Base-by-base conservation (phyloP, 2,113 vertebrate species). In the Pangasianodon hypophthalmus region DNA sequence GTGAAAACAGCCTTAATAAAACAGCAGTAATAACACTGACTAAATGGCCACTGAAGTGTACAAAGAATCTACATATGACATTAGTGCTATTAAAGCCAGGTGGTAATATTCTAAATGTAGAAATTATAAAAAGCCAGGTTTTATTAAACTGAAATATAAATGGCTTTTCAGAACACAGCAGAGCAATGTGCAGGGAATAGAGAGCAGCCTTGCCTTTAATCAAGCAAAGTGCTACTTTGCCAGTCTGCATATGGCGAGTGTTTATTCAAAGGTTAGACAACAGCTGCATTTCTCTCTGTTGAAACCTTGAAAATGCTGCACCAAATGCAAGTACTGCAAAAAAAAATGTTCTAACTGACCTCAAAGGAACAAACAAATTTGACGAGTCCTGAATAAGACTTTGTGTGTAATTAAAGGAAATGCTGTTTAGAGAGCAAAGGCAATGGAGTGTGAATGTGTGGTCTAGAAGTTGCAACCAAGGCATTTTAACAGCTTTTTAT, bases 271-370 rank as follows among this genome's bases (percentile, higher is more conserved):
- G 56, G 67, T 80, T 62, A 87, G 60, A 56, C 48, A 75, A 80
- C 52, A 26, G 21, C 83, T 80, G 26, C 64, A 44, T 83, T 69
- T 60, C 32, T 84, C 46, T 26, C n/a, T 24, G 81, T 52, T 75
- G 52, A n/a, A 82, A 56, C 52, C 8, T 46, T 41, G 56, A 86
- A 79, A 54, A 88, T 77, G 3, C 56, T 29, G 24, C 52, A 87
- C 14, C 2, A 29, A 62, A 67, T 62, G 32, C 50, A 84, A 52
- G 52, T 18, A 29, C 26, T 84, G 46, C 94, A 94, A 95, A 93
- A 94, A 62, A 84, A 90, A 14, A 21, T 0, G 11, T 50, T 60
- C 44, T 41, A 84, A 56, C 79, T 71, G 87, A 44, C 62, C 80
- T 88, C 44, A 32, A 88, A 54, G 48, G 60, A 88, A 14, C 79